A percentile compares a stretch with the other conserved stretches of the same genome.
Evolutionary conservation across 2,797 vertebrate species (phyloP).

Genomic region (Potorous gilbertii): DNA sequence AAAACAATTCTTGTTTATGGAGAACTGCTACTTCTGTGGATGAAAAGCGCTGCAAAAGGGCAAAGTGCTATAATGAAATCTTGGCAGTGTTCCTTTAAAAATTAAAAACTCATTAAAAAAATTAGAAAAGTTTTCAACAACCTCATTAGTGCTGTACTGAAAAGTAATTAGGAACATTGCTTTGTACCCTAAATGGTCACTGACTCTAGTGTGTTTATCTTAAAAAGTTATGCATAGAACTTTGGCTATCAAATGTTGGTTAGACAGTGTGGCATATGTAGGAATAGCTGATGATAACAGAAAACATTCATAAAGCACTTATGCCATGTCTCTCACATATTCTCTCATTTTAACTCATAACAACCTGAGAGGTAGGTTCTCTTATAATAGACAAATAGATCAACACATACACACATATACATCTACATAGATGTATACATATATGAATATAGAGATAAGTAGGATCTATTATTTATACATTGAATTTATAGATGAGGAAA

Average conservation of each 20-base stretch:
- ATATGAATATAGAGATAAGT: neutral
- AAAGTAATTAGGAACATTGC: conserved; percentile 69
- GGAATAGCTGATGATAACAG: neutral
- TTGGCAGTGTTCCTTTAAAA: conserved; percentile 73
- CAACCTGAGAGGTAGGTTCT: neutral
- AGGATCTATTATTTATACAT: neutral
- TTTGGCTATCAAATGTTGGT: neutral
- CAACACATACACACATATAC: neutral
- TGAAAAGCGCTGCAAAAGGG: conserved; percentile 52
- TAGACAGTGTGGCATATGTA: neutral
- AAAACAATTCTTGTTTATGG: conserved; percentile 21
- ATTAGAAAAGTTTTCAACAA: conserved; percentile 72
- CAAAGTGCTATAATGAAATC: conserved; percentile 66
- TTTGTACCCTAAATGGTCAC: conserved; percentile 61
- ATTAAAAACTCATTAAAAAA: conserved; percentile 75
- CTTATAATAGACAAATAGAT: neutral
- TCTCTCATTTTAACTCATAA: neutral
- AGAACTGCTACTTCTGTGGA: conserved; percentile 6
- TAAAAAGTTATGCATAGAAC: neutral
- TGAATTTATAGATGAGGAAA: neutral
- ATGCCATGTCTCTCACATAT: neutral
- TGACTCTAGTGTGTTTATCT: conserved; percentile 1
- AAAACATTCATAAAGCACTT: neutral
- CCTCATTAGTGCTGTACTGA: conserved; percentile 56
- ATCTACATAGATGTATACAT: too few relatives aligned